Evolutionary conservation across 2,797 vertebrate species (phyloP).

Genomic region (Lithobates pipiens): DNA sequence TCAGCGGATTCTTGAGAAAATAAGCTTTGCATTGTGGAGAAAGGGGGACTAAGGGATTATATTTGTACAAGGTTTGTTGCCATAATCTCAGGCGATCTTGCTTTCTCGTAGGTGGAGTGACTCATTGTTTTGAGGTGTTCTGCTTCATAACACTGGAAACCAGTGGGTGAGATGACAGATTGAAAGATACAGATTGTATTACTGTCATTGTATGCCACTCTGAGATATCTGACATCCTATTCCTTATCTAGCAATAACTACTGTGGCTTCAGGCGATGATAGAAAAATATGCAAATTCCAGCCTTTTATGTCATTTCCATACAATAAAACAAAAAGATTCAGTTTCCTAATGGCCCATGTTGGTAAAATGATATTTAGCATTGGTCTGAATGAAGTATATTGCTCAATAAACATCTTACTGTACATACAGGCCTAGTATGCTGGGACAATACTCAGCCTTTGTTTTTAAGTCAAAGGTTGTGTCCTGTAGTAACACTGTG

Average conservation of each 20-base stretch:
- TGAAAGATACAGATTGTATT: conserved; percentile 57
- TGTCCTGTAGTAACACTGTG: conserved; percentile 37
- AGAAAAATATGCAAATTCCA: conserved; percentile 38
- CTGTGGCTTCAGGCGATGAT: conserved; percentile 34
- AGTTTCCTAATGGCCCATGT: conserved; percentile 23
- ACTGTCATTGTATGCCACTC: conserved; percentile 48
- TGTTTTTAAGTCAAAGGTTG: conserved; percentile 45
- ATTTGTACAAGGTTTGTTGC: conserved; percentile 25
- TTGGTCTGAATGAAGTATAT: conserved; percentile 26
- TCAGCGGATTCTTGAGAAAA: conserved; percentile 22
- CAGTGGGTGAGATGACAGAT: conserved; percentile 55
- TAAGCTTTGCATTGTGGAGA: conserved; percentile 14
- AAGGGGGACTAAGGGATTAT: conserved; percentile 27
- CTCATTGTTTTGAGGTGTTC: conserved; percentile 60
- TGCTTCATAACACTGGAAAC: conserved; percentile 48
- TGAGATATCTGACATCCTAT: conserved; percentile 44
- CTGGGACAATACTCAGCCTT: conserved; percentile 14
- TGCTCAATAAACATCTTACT: conserved; percentile 43
- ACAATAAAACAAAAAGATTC: conserved; percentile 20
- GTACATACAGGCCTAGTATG: background rate
- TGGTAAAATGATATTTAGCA: conserved; percentile 36
- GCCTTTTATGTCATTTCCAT: conserved; percentile 20
- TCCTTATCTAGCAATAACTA: conserved; percentile 52
- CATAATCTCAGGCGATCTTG: conserved; percentile 28
- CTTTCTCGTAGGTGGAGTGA: conserved; percentile 52